Conservation (phyloP, 35 echinoderm and acorn worm species). For the Ophioderma brevispina region DNA sequence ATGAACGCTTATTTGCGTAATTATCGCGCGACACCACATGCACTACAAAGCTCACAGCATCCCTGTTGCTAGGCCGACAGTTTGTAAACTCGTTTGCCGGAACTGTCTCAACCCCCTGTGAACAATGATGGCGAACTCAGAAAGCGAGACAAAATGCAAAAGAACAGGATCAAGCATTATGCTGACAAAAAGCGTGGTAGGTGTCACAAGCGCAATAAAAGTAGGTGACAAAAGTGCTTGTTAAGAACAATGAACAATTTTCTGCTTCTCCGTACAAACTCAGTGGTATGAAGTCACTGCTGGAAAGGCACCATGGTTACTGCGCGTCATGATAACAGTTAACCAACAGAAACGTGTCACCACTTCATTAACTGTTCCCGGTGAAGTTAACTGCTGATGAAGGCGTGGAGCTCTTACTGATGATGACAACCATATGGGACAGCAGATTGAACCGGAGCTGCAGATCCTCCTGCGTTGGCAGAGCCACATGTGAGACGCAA, state of each 20-base stretch:
- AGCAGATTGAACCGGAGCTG: not conserved
- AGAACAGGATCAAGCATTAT: conserved; percentile 49
- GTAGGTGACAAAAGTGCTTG: conserved; percentile 63
- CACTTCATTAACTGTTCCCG: conserved; percentile 33
- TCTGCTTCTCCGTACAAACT: not conserved
- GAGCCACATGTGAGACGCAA: not conserved
- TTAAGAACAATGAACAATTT: conserved; percentile 44
- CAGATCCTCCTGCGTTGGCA: not conserved
- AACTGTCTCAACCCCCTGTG: not conserved
- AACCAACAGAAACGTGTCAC: conserved; percentile 31
- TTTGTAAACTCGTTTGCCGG: conserved; percentile 54
- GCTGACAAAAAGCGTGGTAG: conserved; percentile 55
- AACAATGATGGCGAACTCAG: not conserved
- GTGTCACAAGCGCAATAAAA: not conserved
- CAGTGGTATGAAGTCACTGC: not conserved
- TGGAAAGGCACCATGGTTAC: not conserved
- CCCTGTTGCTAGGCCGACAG: conserved; percentile 45
- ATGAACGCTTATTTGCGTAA: conserved; percentile 75
- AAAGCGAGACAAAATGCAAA: conserved; percentile 43
- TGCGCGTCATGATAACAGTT: not conserved
- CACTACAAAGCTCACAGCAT: conserved; percentile 59
- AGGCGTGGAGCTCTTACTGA: not conserved
- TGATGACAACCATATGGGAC: no score
- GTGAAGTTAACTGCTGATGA: not conserved
- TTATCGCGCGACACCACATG: conserved; percentile 66